Base-by-base conservation (phyloP, 2,888 invertebrate species). In the Melinopterus prodromus region DNA sequence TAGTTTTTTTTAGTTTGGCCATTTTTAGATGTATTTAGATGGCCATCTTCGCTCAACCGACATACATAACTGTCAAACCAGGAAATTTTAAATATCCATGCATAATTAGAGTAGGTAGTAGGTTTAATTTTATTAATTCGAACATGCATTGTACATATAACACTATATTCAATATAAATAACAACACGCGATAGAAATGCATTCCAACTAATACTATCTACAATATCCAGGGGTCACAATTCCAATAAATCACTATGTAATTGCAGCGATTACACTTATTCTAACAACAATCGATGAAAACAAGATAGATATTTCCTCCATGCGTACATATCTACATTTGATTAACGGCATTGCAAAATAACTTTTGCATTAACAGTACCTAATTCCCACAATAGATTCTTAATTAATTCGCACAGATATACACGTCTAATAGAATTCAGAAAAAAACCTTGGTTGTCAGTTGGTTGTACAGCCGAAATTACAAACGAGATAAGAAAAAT, bases 361-460 rank as follows among this genome's bases (percentile, higher is more conserved):
- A 53, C 2, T 53, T 53, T 12, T 53, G 53, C 5, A 53, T 4
- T 53, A 53, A 9, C 12, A 53, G 53, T 53, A 53, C 53, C 53
- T 53, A 53, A 53, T 53, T 53, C 53, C 53, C 53, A 53, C 53
- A 53, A 53, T 53, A 6, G 53, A 53, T 53, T 53, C 53, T 53
- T 53, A 53, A 53, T 53, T 53, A 53, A 53, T 53, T 53, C 12
- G 53, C 53, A 53, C 12, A 53, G 53, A 53, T 7, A 53, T 53
- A 53, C 12, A 53, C 53, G 26, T 26, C 26, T 26, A 26, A 26
- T 26, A 53, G 53, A 53, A 53, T 12, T 7, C 53, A 53, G 7
- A 53, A 53, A 53, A 53, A 53, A 53, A 53, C 53, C 53, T 53
- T 53, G 53, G 53, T 53, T 53, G 53, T 53, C 53, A 53, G 53